A percentile compares a stretch with the other conserved stretches of the same genome.
phyloP scores from a whole-genome alignment of 2,113 vertebrate species.

The Hippocampus barbouri region DNA sequence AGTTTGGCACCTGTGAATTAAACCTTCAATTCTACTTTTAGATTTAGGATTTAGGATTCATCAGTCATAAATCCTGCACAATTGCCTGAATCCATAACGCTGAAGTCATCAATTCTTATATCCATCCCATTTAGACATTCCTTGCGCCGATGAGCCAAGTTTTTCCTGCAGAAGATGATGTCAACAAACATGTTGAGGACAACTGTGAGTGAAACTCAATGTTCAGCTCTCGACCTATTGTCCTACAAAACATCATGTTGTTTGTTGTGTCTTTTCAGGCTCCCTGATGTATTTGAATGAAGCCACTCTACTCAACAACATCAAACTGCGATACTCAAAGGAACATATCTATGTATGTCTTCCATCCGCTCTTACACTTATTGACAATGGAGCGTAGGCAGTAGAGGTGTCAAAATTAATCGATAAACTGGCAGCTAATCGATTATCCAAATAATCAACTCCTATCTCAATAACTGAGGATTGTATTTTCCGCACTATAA shows the following conservation, averaged over 20 bases:
- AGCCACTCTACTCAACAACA: constrained; percentile 97
- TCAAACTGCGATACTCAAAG: constrained; percentile 93
- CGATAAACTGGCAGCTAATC: too few species aligned
- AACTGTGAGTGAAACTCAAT: constrained; percentile 82
- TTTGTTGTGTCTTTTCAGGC: constrained; percentile 71
- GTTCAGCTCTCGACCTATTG: neutral
- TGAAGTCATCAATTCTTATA: neutral
- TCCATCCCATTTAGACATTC: constrained; percentile 78
- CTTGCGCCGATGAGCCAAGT: constrained; percentile 91
- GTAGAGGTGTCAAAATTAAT: too few species aligned
- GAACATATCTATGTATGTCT: constrained; percentile 95
- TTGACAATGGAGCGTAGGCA: neutral
- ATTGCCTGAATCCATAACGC: neutral
- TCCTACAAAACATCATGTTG: neutral
- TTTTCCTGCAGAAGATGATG: constrained; percentile 95
- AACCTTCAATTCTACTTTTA: too few species aligned
- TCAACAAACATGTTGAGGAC: constrained; percentile 94
- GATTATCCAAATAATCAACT: too few species aligned
- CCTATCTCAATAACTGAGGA: too few species aligned
- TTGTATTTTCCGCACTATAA: too few species aligned
- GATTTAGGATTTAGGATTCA: too few species aligned
- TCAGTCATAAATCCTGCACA: neutral
- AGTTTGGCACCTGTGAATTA: too few species aligned
- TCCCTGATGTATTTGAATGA: constrained; percentile 99
- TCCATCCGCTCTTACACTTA: neutral